These are phyloP conservation scores for Eristalis tenax DNA, from an alignment of 2,888 invertebrate genomes.

Conservation along the genomic window DNA sequence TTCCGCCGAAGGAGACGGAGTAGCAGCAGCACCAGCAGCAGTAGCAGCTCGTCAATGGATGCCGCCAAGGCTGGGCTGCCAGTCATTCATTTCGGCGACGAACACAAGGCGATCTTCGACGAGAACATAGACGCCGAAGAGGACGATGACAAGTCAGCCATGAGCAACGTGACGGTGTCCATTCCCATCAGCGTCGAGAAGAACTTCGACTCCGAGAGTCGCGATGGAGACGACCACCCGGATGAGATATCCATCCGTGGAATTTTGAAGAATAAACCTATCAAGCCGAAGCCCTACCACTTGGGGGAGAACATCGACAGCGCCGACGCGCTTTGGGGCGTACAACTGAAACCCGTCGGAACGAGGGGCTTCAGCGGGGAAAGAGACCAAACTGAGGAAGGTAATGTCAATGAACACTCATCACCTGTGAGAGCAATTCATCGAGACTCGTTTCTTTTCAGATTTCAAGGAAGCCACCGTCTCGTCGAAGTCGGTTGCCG, in stretches of 20 bases:
- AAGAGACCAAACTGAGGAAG: conserved; percentile 63
- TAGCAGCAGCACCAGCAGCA: conserved; percentile 80
- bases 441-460: conserved; percentile 44
- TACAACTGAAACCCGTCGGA: conserved; percentile 81
- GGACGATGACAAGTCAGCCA: conserved; percentile 54
- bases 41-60: conserved; percentile 61
- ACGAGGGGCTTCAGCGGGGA: conserved; percentile 69
- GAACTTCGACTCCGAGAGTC: conserved; percentile 77
- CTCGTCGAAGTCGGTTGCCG: conserved; percentile 80
- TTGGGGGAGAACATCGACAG: conserved; percentile 85
- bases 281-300: conserved; percentile 88
- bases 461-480: conserved; percentile 67
- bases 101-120: conserved; percentile 65
- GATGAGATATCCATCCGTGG: conserved; percentile 84
- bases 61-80: conserved; percentile 82
- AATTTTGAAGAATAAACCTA: conserved; percentile 88
- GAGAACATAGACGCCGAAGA: conserved; percentile 33
- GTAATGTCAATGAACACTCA: conserved; percentile 4
- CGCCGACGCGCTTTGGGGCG: conserved; percentile 82
- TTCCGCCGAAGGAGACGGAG: conserved; percentile 87
- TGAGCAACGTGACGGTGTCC: conserved; percentile 76
- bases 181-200: conserved; percentile 76
- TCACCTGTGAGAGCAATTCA: not conserved
- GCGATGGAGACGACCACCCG: conserved; percentile 71
- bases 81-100: conserved; percentile 86